Evolutionary conservation across 2,797 vertebrate species (phyloP).

Genomic region (Phrynocephalus guinanensis): DNA sequence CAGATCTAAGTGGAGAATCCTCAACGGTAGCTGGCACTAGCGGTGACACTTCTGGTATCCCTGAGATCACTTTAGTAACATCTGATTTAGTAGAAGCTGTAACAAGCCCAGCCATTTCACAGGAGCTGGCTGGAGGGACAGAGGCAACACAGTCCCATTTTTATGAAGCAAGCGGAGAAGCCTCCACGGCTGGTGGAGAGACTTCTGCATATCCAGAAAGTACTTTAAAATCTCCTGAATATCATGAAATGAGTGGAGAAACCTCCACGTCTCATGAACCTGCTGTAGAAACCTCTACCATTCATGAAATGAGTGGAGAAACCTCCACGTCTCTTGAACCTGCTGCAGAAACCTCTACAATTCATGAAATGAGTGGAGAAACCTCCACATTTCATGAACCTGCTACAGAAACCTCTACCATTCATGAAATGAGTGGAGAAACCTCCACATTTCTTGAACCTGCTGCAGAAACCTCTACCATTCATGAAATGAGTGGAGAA

Average conservation of each 20-base stretch:
- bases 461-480: constrained; percentile 28
- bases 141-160: constrained; percentile 61
- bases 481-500: constrained; percentile 68
- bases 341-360: constrained; percentile 72
- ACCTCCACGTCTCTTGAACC: constrained; percentile 68
- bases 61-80: constrained; percentile 79
- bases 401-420: constrained; percentile 72
- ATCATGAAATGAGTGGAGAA: constrained; percentile 69
- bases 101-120: constrained; percentile 69
- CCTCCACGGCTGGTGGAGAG: constrained; percentile 70
- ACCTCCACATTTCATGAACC: constrained; percentile 68
- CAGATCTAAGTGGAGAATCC: constrained; percentile 75
- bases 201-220: constrained; percentile 68
- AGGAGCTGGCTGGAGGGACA: constrained; percentile 81
- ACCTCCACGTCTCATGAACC: constrained; percentile 73
- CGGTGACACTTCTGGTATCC: constrained; percentile 77
- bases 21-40: constrained; percentile 70
- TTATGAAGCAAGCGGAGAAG: constrained; percentile 71
- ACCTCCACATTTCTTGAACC: constrained; percentile 73
- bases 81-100: constrained; percentile 78
- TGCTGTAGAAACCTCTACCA: constrained; percentile 28
- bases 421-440: constrained; percentile 69
- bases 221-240: constrained; percentile 72
- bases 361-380: constrained; percentile 70
- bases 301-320: constrained; percentile 68